Evolutionary conservation across 2,888 invertebrate species (phyloP), one percentile per base, ranked within the genome.

Genomic region (Calameuta filiformis): DNA sequence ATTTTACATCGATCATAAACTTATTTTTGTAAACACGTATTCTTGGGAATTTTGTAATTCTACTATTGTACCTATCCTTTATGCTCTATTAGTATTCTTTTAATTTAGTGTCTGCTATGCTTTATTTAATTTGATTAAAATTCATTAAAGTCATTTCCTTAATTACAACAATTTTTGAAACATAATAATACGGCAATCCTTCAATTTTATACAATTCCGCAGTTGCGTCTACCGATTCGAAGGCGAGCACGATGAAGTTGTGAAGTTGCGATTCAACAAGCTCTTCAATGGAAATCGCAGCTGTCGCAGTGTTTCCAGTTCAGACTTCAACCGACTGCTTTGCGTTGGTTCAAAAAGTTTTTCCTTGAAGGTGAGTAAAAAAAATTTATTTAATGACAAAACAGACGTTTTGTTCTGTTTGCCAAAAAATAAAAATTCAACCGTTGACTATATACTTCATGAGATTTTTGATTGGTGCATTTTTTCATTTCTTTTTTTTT

Each of bases 221-320:
- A 96, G 96, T 87, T 98, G 98, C 92, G 94, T 96, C 73, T 97
- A 97, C 91, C 95, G 97, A 74, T 97, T 97, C 89, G 97, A 97
- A 92, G 97, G 96, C 0, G 95, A 96, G 87, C 95, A 95, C 76
- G 96, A 96, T 75, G 97, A 97, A 90, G 94, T 95, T 75, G 94
- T 97, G 75, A 94, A 96, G 81, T 93, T 98, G 75, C 94, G 95
- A 77, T 93, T 97, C 76, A 95, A 95, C 87, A 95, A 95, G 81
- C 93, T 97, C 4, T 92, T 94, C n/a, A 95, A 91, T 83, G 91
- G 91, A 34, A 91, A 91, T 82, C 90, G 90, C 68, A 87, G 88
- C 33, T 91, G 91, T 81, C 89, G 90, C 68, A 91, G 91, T 84
- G 88, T 91, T 79, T 88, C 89, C 79, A 91, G 87, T 79, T 77